Conservation (phyloP, 1,140 invertebrate species). For the Drosophila burlai region DNA sequence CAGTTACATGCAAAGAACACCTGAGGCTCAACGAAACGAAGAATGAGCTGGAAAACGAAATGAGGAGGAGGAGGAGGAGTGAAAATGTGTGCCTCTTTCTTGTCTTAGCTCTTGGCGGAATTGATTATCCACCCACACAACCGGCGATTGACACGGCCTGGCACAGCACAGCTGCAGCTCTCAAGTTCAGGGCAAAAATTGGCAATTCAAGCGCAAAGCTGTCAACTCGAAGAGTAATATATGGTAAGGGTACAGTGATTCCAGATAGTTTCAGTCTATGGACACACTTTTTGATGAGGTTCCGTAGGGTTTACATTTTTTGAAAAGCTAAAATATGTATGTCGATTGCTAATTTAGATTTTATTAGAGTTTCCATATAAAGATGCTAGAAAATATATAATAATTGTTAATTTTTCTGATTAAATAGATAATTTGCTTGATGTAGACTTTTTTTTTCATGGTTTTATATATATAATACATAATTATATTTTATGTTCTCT, state of each 20-base stretch:
- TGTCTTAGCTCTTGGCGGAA: slow-evolving; percentile 49
- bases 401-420: background rate
- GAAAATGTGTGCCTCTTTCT: slow-evolving; percentile 31
- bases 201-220: slow-evolving; percentile 77
- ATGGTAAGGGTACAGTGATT: slow-evolving; percentile 4
- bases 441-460: accelerated
- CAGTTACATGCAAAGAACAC: slow-evolving; percentile 68
- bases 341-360: background rate
- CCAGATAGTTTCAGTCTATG: slow-evolving; percentile 4
- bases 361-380: no score
- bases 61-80: background rate
- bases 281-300: background rate
- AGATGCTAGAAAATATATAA: no score
- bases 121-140: slow-evolving; percentile 72
- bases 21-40: slow-evolving; percentile 43
- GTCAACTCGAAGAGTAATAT: slow-evolving; percentile 49
- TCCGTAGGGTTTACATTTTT: no score
- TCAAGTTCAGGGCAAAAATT: slow-evolving; percentile 67
- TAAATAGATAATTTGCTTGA: background rate
- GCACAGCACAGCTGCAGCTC: slow-evolving; percentile 65
- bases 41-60: slow-evolving; percentile 3
- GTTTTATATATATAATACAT: no score
- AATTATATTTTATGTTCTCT: background rate
- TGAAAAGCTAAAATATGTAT: background rate
- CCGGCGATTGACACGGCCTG: slow-evolving; percentile 36